Percentiles rank a stretch among this genome's conserved stretches.
phyloP scores from a whole-genome alignment of 2,888 invertebrate genomes.

The Aphrophora alni region DNA sequence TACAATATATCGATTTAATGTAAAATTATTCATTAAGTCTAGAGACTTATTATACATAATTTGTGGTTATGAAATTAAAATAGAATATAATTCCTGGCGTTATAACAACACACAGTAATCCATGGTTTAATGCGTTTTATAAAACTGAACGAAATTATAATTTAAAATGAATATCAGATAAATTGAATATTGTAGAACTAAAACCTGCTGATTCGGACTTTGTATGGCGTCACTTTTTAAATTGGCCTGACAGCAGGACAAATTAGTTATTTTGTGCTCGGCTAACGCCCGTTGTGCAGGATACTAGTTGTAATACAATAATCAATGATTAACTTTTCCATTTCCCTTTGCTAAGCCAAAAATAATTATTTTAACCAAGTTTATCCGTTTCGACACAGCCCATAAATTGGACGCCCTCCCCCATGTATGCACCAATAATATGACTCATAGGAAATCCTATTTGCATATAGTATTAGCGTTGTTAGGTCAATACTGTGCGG shows the following conservation, averaged over 20 bases:
- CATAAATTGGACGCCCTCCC: background rate
- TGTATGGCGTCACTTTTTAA: background rate
- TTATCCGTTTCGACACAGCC: background rate
- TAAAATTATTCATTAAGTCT: no score
- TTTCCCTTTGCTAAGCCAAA: background rate
- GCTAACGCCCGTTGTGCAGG: background rate
- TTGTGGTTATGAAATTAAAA: background rate
- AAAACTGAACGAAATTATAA: background rate
- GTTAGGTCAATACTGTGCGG: no score
- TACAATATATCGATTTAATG: no score
- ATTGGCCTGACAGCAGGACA: background rate
- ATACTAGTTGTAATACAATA: background rate
- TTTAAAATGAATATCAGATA: background rate
- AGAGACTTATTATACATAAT: background rate
- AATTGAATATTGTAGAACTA: background rate
- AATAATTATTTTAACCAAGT: background rate
- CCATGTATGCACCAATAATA: slow-evolving; percentile 7
- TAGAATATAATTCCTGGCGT: background rate
- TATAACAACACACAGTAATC: background rate
- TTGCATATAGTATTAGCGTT: slow-evolving; percentile 18
- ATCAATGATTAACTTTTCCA: background rate
- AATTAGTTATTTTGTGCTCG: background rate
- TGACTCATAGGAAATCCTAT: slow-evolving; percentile 20
- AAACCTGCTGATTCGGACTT: background rate
- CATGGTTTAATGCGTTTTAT: background rate